Base-by-base conservation (phyloP, 2,888 invertebrate genomes). In the Apodemia mormo region DNA sequence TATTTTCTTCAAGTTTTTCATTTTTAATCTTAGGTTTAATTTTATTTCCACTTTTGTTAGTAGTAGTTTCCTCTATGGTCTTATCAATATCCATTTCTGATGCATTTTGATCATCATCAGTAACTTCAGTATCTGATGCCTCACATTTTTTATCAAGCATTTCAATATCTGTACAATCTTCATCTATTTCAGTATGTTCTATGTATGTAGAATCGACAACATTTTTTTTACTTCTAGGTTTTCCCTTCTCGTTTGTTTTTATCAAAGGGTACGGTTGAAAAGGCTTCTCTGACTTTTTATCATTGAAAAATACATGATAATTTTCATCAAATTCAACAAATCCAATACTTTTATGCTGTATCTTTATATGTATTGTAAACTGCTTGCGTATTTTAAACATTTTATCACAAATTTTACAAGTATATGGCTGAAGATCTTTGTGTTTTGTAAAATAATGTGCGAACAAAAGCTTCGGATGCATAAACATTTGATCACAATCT, bases 281-380 rank as follows among this genome's bases (percentile, higher is more conserved):
- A 0, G 86, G 83, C 0, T 85, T 81, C 0, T 80, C 81, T 0
- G 89, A 86, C 74, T 86, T 89, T n/a, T 82, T 82, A 1, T 85
- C 84, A 0, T 81, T 78, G 67, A 92, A 92, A 72, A 79, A 87
- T 0, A 92, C 92, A 76, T 90, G 83, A 65, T 86, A 89, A 4
- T 85, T 83, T 2, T 89, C 80, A 78, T 91, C 87, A 73, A 91
- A 92, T 65, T 90, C 89, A 9, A 91, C 88, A 40, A 80, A 88
- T 1, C 92, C 92, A 2, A 80, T 71, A 58, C 89, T 86, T 0
- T 85, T 79, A 33, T 92, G 92, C 0, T 75, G 74, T 7, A 90
- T n/a, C 76, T 91, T 91, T 0, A 92, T 92, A 40, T 92, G 92
- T 0, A 92, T 73, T 0, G 90, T 87, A 58, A 92, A 91, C 2